Conservation (phyloP, 2,797 vertebrate species). For the Dendrocincla fuliginosa region DNA sequence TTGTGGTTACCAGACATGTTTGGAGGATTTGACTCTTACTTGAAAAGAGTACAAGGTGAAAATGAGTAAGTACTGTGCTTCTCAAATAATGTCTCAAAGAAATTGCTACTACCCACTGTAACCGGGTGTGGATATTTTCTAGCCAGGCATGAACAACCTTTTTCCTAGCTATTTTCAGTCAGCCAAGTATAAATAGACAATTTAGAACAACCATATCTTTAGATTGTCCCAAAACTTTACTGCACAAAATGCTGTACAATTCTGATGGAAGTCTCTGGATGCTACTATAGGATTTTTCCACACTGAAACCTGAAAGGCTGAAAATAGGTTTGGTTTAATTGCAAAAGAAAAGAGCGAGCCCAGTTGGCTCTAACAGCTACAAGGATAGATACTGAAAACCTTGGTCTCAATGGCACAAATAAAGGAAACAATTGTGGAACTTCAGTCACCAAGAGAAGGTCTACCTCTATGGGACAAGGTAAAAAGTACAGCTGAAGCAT, state of each 20-base stretch:
- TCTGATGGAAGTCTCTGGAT: neutral
- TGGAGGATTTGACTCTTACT: slow-evolving; percentile 60
- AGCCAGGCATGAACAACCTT: slow-evolving; percentile 38
- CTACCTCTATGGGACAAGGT: neutral
- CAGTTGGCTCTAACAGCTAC: neutral
- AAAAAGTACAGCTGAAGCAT: neutral
- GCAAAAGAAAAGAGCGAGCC: neutral
- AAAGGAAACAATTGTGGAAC: neutral
- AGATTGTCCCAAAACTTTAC: neutral
- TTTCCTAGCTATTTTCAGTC: slow-evolving; percentile 22
- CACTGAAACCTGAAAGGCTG: neutral
- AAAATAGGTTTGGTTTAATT: neutral
- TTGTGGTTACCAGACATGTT: slow-evolving; percentile 68
- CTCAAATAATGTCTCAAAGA: slow-evolving; percentile 56
- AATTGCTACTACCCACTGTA: slow-evolving; percentile 33
- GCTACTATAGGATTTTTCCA: neutral
- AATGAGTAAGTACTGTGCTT: slow-evolving; percentile 66
- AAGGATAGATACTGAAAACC: neutral
- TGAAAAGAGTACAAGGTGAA: slow-evolving; percentile 63
- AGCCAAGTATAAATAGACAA: slow-evolving; percentile 1
- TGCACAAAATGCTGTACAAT: neutral
- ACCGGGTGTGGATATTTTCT: slow-evolving; percentile 41
- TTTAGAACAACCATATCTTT: neutral
- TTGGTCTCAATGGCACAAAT: neutral
- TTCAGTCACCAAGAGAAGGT: neutral